These are phyloP conservation scores for Zenarchopterus dispar DNA, from an alignment of 2,797 vertebrate species.

Conservation along the genomic window DNA sequence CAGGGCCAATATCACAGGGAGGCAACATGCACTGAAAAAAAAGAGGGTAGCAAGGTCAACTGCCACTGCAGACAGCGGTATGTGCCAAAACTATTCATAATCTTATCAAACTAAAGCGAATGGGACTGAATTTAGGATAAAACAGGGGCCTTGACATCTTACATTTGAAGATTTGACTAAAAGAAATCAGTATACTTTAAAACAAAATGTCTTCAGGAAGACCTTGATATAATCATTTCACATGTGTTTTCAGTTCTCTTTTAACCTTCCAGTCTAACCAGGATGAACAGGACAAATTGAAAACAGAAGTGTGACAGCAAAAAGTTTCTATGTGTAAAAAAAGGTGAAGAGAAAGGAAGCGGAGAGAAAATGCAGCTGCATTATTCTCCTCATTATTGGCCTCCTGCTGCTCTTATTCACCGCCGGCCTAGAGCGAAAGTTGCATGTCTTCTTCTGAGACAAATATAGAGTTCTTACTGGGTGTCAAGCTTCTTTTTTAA, in stretches of 20 bases:
- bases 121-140: constrained; percentile 1
- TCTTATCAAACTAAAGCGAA: constrained; percentile 25
- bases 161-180: neutral
- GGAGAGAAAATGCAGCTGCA: constrained; percentile 10
- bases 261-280: neutral
- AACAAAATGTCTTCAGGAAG: constrained; percentile 1
- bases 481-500: constrained; percentile 52
- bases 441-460: constrained; percentile 30
- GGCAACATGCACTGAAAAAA: constrained; percentile 41
- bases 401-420: constrained; percentile 24
- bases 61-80: constrained; percentile 23
- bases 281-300: constrained; percentile 5
- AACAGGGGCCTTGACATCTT: neutral
- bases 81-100: constrained; percentile 23
- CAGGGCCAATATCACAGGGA: constrained; percentile 51
- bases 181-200: constrained; percentile 10
- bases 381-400: constrained; percentile 12
- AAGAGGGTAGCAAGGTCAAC: constrained; percentile 47
- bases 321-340: neutral
- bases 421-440: constrained; percentile 18
- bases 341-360: neutral
- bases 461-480: constrained; percentile 48
- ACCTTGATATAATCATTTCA: neutral
- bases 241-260: too few relatives aligned
- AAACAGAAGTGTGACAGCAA: neutral